These are phyloP conservation scores for Huso huso DNA, from an alignment of 2,797 vertebrate genomes.

Conservation along the genomic window DNA sequence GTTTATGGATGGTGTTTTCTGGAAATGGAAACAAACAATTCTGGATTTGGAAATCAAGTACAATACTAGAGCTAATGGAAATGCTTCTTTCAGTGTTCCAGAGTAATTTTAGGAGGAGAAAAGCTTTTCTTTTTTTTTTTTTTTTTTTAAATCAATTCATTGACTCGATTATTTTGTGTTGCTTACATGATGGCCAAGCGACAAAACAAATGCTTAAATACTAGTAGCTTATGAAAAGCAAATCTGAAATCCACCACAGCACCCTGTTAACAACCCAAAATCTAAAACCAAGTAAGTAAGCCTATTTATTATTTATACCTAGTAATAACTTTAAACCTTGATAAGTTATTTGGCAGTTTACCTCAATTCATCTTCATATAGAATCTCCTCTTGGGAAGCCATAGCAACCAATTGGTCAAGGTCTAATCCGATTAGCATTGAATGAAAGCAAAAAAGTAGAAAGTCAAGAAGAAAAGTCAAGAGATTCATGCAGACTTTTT, in stretches of 20 bases:
- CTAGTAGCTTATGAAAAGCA: not conserved
- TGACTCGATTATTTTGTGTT: no score
- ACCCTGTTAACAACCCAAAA: not conserved
- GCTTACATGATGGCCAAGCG: no score
- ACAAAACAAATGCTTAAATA: no score
- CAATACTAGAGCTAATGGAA: not conserved
- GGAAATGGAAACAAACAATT: no score
- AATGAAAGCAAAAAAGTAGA: conserved; percentile 39
- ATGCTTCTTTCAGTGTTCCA: not conserved
- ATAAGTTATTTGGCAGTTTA: conserved; percentile 39
- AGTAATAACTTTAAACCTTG: not conserved
- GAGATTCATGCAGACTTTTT: no score
- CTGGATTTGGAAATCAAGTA: not conserved
- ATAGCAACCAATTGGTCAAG: conserved; percentile 44
- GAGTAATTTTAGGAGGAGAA: not conserved
- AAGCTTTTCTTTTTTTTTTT: not conserved
- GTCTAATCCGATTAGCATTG: conserved; percentile 60
- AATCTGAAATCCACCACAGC: not conserved
- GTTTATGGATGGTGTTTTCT: no score
- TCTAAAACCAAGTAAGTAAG: not conserved
- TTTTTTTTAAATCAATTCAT: no score
- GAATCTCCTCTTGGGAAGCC: conserved; percentile 56
- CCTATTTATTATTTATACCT: not conserved
- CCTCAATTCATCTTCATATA: conserved; percentile 63
- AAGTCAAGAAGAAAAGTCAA: not conserved